phyloP scores from a whole-genome alignment of 2,888 invertebrate species.

The Meghimatium bilineatum region DNA sequence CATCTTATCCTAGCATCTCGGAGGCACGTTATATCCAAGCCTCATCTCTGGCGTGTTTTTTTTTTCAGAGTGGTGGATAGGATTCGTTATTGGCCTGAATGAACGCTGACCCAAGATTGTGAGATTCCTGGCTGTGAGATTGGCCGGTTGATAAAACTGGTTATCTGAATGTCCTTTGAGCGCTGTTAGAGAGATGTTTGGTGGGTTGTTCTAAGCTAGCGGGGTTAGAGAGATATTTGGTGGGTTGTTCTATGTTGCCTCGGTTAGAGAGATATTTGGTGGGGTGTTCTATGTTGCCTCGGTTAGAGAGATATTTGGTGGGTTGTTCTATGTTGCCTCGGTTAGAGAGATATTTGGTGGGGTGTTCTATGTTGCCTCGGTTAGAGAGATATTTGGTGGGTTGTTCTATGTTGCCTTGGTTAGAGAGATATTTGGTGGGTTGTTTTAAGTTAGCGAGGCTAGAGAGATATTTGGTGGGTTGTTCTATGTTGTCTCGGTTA shows the following conservation, averaged over 20 bases:
- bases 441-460: not conserved
- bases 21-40: constrained; percentile 49
- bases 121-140: constrained; percentile 38
- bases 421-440: not conserved
- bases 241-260: too few relatives aligned
- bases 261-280: too few relatives aligned
- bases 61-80: constrained; percentile 46
- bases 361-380: too few relatives aligned
- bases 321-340: too few relatives aligned
- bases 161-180: constrained; percentile 19
- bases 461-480: too few relatives aligned
- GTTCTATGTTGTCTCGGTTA: too few relatives aligned
- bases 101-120: constrained; percentile 40
- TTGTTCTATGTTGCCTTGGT: too few relatives aligned
- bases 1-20: constrained; percentile 50
- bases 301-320: too few relatives aligned
- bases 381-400: too few relatives aligned
- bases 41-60: constrained; percentile 53
- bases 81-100: constrained; percentile 45
- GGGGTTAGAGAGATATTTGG: too few relatives aligned
- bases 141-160: constrained; percentile 19
- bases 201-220: not conserved
- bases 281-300: too few relatives aligned
- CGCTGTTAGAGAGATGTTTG: constrained; percentile 12
- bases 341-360: too few relatives aligned